Conservation (phyloP, 2,113 vertebrate species). For the Nannospalax galili region DNA sequence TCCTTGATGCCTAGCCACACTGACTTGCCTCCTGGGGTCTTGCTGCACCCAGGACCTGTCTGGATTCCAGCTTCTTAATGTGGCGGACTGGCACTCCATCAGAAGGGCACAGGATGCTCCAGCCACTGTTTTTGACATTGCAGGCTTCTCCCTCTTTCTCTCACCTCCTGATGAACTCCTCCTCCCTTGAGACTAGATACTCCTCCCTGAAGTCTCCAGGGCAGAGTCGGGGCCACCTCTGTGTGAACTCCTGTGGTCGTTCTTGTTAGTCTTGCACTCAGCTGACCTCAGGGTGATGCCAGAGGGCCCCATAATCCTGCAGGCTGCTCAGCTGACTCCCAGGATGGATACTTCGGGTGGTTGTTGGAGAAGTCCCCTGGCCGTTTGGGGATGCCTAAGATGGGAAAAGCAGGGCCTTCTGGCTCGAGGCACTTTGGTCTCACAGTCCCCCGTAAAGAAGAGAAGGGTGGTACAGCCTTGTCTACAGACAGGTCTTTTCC, state of each 20-base stretch:
- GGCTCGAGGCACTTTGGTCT: not conserved
- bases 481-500: not conserved
- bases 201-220: not conserved
- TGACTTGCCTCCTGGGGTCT: not conserved
- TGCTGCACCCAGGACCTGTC: too few relatives aligned
- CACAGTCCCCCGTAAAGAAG: not conserved
- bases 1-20: not conserved
- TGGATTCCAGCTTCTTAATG: not conserved
- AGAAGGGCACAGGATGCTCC: not conserved
- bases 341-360: not conserved
- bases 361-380: accelerated
- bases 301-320: not conserved
- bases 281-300: accelerated
- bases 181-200: accelerated
- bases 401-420: not conserved
- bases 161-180: not conserved
- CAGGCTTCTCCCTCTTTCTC: too few relatives aligned
- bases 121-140: not conserved
- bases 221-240: not conserved
- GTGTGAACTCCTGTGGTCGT: not conserved
- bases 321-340: not conserved
- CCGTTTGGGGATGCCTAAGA: not conserved
- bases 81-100: not conserved
- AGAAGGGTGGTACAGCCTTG: not conserved
- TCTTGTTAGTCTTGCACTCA: not conserved